These are phyloP conservation scores for Elysia crispata DNA, from an alignment of 2,888 invertebrate species.

Conservation along the genomic window DNA sequence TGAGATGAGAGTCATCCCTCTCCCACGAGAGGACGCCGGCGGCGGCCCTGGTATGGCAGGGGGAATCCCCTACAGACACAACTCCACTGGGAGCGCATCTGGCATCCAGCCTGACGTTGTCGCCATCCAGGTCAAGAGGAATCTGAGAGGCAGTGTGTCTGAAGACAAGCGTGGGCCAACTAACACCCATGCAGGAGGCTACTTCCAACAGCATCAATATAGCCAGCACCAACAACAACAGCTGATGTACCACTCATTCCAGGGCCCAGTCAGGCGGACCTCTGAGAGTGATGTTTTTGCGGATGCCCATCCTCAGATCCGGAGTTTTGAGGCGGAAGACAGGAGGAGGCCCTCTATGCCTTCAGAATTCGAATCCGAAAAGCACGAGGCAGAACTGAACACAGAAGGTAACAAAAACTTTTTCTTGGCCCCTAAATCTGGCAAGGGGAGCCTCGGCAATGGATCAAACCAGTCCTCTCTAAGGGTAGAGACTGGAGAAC, in stretches of 20 bases:
- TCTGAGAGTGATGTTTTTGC: conserved; percentile 50
- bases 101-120: conserved; percentile 76
- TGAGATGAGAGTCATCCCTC: conserved; percentile 49
- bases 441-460: background rate
- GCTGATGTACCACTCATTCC: conserved; percentile 78
- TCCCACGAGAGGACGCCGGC: conserved; percentile 48
- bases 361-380: conserved; percentile 70
- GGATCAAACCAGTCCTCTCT: conserved; percentile 10
- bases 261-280: conserved; percentile 80
- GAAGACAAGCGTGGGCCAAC: conserved; percentile 55
- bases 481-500: conserved; percentile 55
- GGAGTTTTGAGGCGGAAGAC: conserved; percentile 77
- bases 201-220: background rate
- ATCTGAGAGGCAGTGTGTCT: conserved; percentile 45
- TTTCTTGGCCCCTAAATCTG: conserved; percentile 43
- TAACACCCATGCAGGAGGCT: conserved; percentile 49
- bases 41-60: conserved; percentile 46
- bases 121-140: conserved; percentile 73
- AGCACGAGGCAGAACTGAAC: conserved; percentile 65
- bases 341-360: conserved; percentile 87
- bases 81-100: conserved; percentile 35
- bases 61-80: conserved; percentile 49
- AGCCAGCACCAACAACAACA: background rate
- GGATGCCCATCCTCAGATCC: conserved; percentile 18
- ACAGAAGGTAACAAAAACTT: conserved; percentile 60